Evolutionary conservation across 2,113 vertebrate genomes (phyloP).

Genomic region (Pseudopodoces humilis): DNA sequence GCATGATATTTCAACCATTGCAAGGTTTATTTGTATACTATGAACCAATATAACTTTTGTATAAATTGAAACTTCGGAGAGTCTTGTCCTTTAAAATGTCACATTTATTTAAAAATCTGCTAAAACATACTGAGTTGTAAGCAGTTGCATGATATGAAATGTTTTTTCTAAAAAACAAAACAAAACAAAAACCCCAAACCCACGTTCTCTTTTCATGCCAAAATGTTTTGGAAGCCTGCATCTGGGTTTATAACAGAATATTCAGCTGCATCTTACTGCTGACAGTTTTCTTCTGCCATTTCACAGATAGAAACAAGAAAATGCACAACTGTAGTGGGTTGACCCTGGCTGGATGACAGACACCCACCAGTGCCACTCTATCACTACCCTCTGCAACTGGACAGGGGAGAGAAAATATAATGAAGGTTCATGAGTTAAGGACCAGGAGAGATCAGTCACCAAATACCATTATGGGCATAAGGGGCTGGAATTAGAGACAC

Average conservation of each 20-base stretch:
- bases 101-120: not conserved
- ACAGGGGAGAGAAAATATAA: not conserved
- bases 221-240: not conserved
- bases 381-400: not conserved
- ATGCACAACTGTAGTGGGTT: not conserved
- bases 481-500: not conserved
- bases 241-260: not conserved
- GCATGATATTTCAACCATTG: not conserved
- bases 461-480: rapidly evolving
- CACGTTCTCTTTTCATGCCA: not conserved
- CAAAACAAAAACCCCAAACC: not conserved
- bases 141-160: not conserved
- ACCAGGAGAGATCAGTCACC: not conserved
- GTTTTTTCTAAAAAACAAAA: not conserved
- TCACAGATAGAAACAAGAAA: not conserved
- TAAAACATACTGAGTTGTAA: not conserved
- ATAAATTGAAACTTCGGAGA: not conserved
- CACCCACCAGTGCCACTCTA: not conserved
- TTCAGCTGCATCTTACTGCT: not conserved
- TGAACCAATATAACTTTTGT: not conserved
- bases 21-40: not conserved
- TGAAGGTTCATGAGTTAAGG: not conserved
- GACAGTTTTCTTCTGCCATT: not conserved
- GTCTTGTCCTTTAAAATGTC: not conserved
- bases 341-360: not conserved